phyloP scores from a whole-genome alignment of 2,113 vertebrate genomes.

The Choloepus hoffmanni region DNA sequence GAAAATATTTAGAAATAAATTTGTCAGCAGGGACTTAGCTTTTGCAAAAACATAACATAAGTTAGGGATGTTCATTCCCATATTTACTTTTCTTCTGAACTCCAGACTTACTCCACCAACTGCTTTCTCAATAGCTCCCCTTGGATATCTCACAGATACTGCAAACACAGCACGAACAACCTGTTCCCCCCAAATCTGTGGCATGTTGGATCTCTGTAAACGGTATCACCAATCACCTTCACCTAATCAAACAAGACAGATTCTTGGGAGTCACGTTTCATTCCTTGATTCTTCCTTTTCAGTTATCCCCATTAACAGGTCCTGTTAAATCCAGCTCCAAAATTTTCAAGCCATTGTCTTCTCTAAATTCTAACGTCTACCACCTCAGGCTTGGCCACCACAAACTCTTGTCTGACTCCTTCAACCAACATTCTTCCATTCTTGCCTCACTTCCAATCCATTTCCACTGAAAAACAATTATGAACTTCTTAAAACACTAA shows the following conservation, averaged over 20 bases:
- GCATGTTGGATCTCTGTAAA: background rate
- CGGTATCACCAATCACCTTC: background rate
- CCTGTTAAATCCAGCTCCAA: background rate
- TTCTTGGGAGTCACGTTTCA: background rate
- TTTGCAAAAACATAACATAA: background rate
- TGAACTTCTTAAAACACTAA: background rate
- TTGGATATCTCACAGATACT: background rate
- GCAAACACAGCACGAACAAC: background rate
- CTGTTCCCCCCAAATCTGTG: fast-evolving
- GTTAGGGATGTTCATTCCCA: background rate
- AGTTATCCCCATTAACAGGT: background rate
- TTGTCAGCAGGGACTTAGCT: background rate
- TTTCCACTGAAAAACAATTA: background rate
- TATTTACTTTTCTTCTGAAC: background rate
- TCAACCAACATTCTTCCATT: background rate
- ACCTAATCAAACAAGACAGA: background rate
- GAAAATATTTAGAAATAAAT: background rate
- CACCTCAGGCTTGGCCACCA: background rate
- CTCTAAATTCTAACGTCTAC: background rate
- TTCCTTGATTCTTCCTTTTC: background rate
- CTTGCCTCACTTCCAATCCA: background rate
- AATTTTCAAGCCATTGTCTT: too few species aligned
- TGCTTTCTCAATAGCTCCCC: background rate
- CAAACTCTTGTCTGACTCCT: background rate
- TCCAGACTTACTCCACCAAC: background rate